Percentiles rank a stretch among this genome's conserved stretches.
phyloP scores from a whole-genome alignment of 2,797 vertebrate species.

The Rallus crepitans region DNA sequence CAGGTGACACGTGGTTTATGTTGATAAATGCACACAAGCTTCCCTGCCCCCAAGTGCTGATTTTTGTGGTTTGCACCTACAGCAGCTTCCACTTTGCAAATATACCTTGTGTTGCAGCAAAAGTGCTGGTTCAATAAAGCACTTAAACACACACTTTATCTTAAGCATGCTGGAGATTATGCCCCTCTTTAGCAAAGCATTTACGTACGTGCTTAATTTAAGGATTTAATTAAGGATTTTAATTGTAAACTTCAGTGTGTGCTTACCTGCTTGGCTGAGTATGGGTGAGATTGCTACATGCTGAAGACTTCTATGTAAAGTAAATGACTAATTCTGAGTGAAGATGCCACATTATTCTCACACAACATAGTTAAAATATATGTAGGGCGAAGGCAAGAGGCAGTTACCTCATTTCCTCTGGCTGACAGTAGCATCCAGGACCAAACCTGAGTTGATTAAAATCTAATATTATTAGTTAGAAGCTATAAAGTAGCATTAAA shows the following conservation, averaged over 20 bases:
- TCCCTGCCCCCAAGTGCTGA: background rate
- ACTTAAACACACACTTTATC: slow-evolving; percentile 61
- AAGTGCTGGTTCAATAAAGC: slow-evolving; percentile 36
- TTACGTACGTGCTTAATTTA: slow-evolving; percentile 70
- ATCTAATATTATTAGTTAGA: background rate
- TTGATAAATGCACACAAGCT: background rate
- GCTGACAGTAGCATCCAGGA: background rate
- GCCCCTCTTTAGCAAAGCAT: slow-evolving; percentile 60
- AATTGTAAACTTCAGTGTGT: slow-evolving; percentile 61
- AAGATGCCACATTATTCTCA: background rate
- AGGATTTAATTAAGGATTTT: slow-evolving; percentile 73
- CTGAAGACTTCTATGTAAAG: slow-evolving; percentile 23
- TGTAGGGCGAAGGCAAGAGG: background rate
- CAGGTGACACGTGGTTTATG: rapidly evolving
- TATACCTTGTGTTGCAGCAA: background rate
- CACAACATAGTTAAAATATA: slow-evolving; percentile 14
- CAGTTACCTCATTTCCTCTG: background rate
- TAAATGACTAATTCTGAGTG: slow-evolving; percentile 23
- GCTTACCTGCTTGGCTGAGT: slow-evolving; percentile 65
- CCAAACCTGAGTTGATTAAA: slow-evolving; percentile 1
- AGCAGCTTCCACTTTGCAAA: background rate
- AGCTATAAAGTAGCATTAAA: background rate
- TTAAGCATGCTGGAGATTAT: slow-evolving; percentile 55
- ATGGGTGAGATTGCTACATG: slow-evolving; percentile 30
- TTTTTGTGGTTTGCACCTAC: background rate